Evolutionary conservation across 2,888 invertebrate genomes (phyloP), one percentile per base, ranked within the genome.

Genomic region (Lithophane semibrunnea): DNA sequence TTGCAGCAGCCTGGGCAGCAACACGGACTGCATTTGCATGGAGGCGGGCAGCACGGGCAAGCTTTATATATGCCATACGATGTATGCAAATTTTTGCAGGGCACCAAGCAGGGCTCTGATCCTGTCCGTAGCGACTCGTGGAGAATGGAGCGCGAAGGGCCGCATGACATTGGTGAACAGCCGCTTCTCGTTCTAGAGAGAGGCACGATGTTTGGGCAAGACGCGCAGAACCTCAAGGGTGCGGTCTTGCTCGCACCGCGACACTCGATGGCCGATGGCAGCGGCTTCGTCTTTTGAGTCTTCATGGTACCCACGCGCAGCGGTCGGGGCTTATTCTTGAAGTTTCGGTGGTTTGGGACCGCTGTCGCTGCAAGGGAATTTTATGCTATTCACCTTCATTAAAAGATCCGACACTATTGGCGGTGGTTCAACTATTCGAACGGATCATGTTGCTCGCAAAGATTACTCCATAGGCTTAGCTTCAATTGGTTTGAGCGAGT

Each of bases 281-380:
- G 88, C 84, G 81, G 84, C 88, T 86, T 90, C 79, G 85, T 61
- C 49, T 86, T 87, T 80, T 84, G 89, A 12, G 89, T 88, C 91
- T 91, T 93, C 90, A 84, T 65, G 83, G 79, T 80, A 67, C 88
- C 82, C 86, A 88, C 70, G 77, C 77, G 85, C 87, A 86, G 89
- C 79, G 85, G 69, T 85, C 85, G 89, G 89, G 82, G 83, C 89
- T 89, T 81, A 73, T 75, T 87, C 91, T 86, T 92, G 91, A 87
- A 84, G 83, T 92, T 91, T 90, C 92, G 91, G 63, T 42, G 49
- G 86, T 90, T 86, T 86, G 89, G 87, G 87, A 88, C 91, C 90
- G 92, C 92, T 88, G 90, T 83, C 87, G 94, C 95, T 95, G 95
- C 88, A 95, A 95, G 95, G 91, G 92, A 93, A 93, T 90, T 90